These are phyloP conservation scores for Lepidurus apus DNA, from an alignment of 1,140 invertebrate genomes.

Conservation along the genomic window DNA sequence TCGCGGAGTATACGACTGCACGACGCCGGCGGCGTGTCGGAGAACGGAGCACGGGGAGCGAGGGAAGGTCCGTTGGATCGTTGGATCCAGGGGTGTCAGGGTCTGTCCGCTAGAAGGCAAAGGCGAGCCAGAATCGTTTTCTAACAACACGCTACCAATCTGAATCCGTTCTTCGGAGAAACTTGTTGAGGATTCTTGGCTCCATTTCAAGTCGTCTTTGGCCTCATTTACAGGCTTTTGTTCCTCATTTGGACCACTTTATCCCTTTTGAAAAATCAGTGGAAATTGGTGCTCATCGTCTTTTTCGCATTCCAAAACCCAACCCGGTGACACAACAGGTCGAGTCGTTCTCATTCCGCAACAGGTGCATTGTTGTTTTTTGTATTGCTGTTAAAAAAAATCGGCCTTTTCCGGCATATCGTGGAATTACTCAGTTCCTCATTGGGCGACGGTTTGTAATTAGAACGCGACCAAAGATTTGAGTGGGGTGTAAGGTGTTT, in stretches of 20 bases:
- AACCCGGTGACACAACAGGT: conserved; percentile 3
- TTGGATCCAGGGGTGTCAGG: background rate
- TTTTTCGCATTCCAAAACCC: background rate
- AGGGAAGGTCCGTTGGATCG: background rate
- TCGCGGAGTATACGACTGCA: background rate
- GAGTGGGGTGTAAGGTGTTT: background rate
- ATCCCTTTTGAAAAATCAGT: no score
- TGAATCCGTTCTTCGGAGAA: background rate
- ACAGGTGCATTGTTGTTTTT: background rate
- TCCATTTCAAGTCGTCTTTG: background rate
- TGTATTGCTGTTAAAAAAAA: background rate
- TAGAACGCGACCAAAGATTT: no score
- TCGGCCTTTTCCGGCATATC: background rate
- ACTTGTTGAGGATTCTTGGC: conserved; percentile 21
- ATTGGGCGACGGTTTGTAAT: no score
- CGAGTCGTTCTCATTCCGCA: background rate
- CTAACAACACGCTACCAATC: conserved; percentile 14
- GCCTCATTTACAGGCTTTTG: no score
- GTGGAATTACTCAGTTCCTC: no score
- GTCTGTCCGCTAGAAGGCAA: background rate
- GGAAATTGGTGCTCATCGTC: no score
- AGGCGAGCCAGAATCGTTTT: background rate
- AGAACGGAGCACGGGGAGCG: background rate
- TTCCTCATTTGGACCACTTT: no score
- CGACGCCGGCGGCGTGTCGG: background rate